Base-by-base conservation (phyloP, 2,888 invertebrate genomes). In the Coronaproctus castanopsis region DNA sequence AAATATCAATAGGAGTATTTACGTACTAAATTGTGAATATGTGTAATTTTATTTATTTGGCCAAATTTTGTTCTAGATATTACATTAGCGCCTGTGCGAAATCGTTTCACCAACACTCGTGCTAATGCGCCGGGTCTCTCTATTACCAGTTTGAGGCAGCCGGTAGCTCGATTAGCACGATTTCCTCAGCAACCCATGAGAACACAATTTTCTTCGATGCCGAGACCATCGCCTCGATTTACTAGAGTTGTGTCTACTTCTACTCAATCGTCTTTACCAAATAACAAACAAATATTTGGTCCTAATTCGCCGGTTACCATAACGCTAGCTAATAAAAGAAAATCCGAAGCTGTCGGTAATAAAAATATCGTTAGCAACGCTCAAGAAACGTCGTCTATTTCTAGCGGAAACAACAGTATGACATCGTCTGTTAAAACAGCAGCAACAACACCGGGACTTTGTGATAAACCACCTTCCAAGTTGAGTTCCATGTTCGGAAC, bases 31-130 rank as follows among this genome's bases (percentile, higher is more conserved):
- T n/a, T n/a, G n/a, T n/a, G n/a, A n/a, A n/a, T n/a, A n/a, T n/a
- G n/a, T n/a, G n/a, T n/a, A n/a, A n/a, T n/a, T n/a, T n/a, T n/a
- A n/a, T n/a, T n/a, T n/a, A n/a, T n/a, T n/a, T n/a, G n/a, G n/a
- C n/a, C 36, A 14, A 5, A 14, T 21, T 19, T 48, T 3, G 54
- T 60, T 57, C 2, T 24, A 62, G 62, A 61, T 49, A 24, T 49
- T 22, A 53, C 61, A 53, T 54, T 61, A 24, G 59, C 61, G 49
- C 63, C 59, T 3, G 53, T 61, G 36, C 48, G 63, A 18, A 61
- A 61, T 24, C 59, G 63, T 21, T 61, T 61, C 50, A 61, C 54
- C 36, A 61, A 64, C 54, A 61, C 66, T 52, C 68, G 73, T 58
- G 48, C 18, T 10, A 36, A 48, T 21, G 20, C 24, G 18, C 24